These are phyloP conservation scores for Zootoca vivipara DNA, from an alignment of 2,113 vertebrate species.

Conservation along the genomic window DNA sequence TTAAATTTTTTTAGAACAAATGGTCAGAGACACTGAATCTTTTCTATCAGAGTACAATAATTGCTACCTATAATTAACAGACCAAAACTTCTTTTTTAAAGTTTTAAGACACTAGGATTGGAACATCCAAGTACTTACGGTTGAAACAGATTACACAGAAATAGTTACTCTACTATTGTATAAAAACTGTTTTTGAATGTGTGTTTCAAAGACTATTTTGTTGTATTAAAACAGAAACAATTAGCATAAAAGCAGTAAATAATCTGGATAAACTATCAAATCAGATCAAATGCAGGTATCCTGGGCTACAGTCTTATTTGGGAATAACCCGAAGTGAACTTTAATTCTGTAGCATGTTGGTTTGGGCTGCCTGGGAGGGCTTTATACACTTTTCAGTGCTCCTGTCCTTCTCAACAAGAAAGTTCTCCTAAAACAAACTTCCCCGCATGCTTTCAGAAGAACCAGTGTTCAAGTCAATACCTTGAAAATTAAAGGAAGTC, in stretches of 20 bases:
- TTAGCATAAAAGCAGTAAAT: not conserved
- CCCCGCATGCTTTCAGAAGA: not conserved
- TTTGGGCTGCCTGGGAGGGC: not conserved
- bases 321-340: not conserved
- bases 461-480: not conserved
- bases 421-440: conserved; percentile 13
- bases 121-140: not conserved
- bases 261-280: not conserved
- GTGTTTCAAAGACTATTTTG: not conserved
- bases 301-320: not conserved
- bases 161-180: not conserved
- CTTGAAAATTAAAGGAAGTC: not conserved
- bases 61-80: conserved; percentile 1
- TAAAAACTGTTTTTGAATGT: not conserved
- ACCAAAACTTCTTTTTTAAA: not conserved
- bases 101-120: not conserved
- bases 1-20: conserved; percentile 14
- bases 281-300: conserved; percentile 17
- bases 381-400: not conserved
- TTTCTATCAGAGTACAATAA: not conserved
- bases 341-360: not conserved
- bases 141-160: conserved; percentile 17
- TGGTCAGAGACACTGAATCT: not conserved
- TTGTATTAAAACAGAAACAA: not conserved
- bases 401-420: not conserved